Conservation (phyloP, 2,797 vertebrate genomes). For the Lacerta agilis region DNA sequence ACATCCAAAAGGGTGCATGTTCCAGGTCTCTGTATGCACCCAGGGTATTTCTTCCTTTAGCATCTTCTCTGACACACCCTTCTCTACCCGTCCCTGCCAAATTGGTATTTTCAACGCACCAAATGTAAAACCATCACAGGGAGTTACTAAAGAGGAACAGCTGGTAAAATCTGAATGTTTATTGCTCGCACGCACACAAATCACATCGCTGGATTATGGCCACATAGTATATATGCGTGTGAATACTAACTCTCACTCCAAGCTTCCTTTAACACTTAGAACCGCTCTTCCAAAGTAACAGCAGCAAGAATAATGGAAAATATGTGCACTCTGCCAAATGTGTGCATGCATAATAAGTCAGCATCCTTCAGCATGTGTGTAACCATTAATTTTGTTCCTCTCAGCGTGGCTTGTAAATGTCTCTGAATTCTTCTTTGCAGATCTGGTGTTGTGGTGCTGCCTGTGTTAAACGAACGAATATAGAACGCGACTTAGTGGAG, state of each 20-base stretch:
- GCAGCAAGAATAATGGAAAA: constrained; percentile 50
- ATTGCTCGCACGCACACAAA: constrained; percentile 15
- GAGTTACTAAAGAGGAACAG: constrained; percentile 34
- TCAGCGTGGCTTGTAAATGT: constrained; percentile 18
- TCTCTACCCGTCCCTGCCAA: background rate
- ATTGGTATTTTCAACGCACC: background rate
- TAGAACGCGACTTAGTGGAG: background rate
- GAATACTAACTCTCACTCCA: constrained; percentile 35
- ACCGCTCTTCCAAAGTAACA: constrained; percentile 55
- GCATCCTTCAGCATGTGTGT: constrained; percentile 51
- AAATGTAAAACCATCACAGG: constrained; percentile 26
- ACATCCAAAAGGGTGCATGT: background rate
- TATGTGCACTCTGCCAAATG: constrained; percentile 56
- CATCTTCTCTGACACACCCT: background rate
- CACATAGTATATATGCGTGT: constrained; percentile 30
- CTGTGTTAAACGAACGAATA: constrained; percentile 48
- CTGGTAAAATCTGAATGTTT: constrained; percentile 32
- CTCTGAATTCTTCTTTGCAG: constrained; percentile 54
- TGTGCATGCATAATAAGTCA: constrained; percentile 36
- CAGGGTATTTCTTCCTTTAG: background rate
- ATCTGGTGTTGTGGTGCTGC: constrained; percentile 38
- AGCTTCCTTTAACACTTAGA: constrained; percentile 48
- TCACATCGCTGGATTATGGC: constrained; percentile 23
- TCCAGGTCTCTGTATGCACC: background rate
- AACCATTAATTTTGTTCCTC: constrained; percentile 56